Percentiles rank a stretch among this genome's conserved stretches.
These are phyloP conservation scores for Ectobius pallidus DNA, from an alignment of 2,888 invertebrate genomes.

Conservation along the genomic window DNA sequence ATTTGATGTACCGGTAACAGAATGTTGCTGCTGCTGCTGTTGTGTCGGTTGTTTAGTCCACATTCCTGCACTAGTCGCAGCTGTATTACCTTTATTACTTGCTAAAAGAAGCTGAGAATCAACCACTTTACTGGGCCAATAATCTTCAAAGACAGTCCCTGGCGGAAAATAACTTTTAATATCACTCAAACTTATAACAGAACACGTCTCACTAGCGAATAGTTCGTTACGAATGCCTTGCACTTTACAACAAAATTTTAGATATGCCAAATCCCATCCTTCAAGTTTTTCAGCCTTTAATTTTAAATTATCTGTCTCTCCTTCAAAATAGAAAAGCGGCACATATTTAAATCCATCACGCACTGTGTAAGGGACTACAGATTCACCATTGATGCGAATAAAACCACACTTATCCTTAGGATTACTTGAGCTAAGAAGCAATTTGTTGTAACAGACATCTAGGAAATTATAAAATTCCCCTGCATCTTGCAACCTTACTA, in stretches of 20 bases:
- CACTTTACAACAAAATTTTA: slow-evolving; percentile 94
- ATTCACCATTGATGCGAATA: slow-evolving; percentile 89
- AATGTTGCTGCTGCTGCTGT: slow-evolving; percentile 39
- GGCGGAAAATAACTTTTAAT: slow-evolving; percentile 90
- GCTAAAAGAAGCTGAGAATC: slow-evolving; percentile 79
- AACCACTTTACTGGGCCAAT: slow-evolving; percentile 90
- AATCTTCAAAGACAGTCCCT: slow-evolving; percentile 88
- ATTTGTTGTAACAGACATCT: slow-evolving; percentile 86
- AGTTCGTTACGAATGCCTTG: slow-evolving; percentile 90
- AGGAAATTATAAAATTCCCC: slow-evolving; percentile 89
- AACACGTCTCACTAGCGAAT: slow-evolving; percentile 89
- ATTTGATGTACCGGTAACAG: slow-evolving; percentile 14
- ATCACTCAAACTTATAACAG: slow-evolving; percentile 87
- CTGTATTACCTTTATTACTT: slow-evolving; percentile 47
- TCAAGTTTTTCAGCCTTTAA: slow-evolving; percentile 85
- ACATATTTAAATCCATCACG: slow-evolving; percentile 85
- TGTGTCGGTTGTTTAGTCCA: slow-evolving; percentile 46
- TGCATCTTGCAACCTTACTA: slow-evolving; percentile 87
- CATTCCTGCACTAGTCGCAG: slow-evolving; percentile 43
- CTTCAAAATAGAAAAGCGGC: slow-evolving; percentile 88
- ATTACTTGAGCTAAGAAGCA: slow-evolving; percentile 72
- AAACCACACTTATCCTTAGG: slow-evolving; percentile 83
- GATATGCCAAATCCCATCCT: slow-evolving; percentile 91
- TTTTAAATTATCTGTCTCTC: slow-evolving; percentile 85
- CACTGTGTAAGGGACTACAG: slow-evolving; percentile 90